Evolutionary conservation across 2,797 vertebrate species (phyloP).

Genomic region (Alcedo atthis): DNA sequence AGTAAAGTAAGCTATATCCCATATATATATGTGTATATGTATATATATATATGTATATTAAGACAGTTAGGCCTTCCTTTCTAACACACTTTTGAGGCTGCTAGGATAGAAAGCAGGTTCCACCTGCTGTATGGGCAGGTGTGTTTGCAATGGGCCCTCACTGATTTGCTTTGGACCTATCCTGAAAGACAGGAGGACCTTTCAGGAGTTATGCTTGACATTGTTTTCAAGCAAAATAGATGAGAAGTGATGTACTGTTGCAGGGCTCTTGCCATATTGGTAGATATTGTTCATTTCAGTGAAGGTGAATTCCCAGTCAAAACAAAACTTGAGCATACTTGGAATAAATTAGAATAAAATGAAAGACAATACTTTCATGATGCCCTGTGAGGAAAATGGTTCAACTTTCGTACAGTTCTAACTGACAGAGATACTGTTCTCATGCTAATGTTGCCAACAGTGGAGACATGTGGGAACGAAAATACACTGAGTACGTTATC

Average conservation of each 20-base stretch:
- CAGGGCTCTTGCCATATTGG: background rate
- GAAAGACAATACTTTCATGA: background rate
- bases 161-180: background rate
- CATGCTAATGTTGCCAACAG: slow-evolving; percentile 51
- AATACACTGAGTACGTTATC: background rate
- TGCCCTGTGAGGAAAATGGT: background rate
- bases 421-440: slow-evolving; percentile 27
- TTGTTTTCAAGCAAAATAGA: background rate
- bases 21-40: too few species aligned
- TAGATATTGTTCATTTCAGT: background rate
- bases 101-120: background rate
- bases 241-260: background rate
- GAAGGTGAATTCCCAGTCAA: background rate
- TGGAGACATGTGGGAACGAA: slow-evolving; percentile 56
- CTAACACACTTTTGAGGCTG: accelerated
- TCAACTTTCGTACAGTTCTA: background rate
- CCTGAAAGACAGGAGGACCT: background rate
- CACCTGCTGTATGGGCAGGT: background rate
- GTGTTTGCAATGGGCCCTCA: background rate
- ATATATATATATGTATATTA: too few species aligned
- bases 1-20: background rate
- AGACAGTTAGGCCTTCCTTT: background rate
- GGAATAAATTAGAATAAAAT: slow-evolving; percentile 60
- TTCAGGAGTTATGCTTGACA: background rate
- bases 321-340: background rate